Base-by-base conservation (phyloP, 2,888 invertebrate species). In the Andrena praecox region DNA sequence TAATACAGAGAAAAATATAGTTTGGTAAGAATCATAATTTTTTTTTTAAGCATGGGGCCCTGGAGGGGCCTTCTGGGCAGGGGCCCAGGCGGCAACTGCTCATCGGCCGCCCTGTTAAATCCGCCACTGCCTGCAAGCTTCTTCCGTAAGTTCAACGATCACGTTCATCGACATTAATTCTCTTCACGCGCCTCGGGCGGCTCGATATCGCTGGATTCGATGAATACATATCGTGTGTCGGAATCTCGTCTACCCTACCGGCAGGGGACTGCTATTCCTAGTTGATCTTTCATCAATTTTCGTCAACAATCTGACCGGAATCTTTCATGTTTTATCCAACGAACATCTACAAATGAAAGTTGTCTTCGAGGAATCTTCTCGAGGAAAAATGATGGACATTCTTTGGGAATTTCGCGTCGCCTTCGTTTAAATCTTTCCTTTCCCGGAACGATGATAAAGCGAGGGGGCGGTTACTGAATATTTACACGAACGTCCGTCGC, bases 351-450 rank as follows among this genome's bases (percentile, higher is more conserved):
- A 70, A 70, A 35, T 24, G 79, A 48, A 68, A 54, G 70, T 78
- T 77, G 59, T 62, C 50, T 66, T 64, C 35, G 31, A n/a, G 33
- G 31, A 33, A 82, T 71, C 63, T 64, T 52, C 71, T 54, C 27
- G 27, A 35, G 48, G 48, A 63, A 71, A 72, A 76, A 81, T 71
- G 78, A 79, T 72, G 82, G 71, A 67, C 75, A 74, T 77, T 79
- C 56, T 66, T 52, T 24, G 63, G 33, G 73, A 77, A 85, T 77
- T 79, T 77, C 69, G 73, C 74, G 80, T 88, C 78, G 78, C 67
- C 66, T 73, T 74, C 88, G 84, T 87, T 89, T 83, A 81, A 89
- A 89, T 87, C 87, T 85, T 73, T 82, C 77, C 76, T 81, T 78
- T 81, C 77, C 52, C 12, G 76, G 59, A 87, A 87, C 68, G 85